Evolutionary conservation across 2,113 vertebrate species (phyloP).

Genomic region (Blennius ocellaris): DNA sequence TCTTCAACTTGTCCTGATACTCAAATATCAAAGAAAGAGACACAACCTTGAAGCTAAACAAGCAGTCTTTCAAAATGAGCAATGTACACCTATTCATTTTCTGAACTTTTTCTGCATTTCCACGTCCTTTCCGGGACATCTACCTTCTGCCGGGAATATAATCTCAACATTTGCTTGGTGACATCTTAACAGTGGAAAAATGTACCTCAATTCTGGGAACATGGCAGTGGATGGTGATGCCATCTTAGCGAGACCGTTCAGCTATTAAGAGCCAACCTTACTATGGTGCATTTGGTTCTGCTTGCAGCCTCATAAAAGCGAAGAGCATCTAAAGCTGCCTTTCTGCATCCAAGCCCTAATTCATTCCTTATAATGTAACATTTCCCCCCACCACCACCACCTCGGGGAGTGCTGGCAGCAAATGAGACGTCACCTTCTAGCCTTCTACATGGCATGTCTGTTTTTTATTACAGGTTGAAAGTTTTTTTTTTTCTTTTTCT

Average conservation of each 20-base stretch:
- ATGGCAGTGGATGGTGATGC: constrained; percentile 58
- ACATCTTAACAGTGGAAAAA: constrained; percentile 69
- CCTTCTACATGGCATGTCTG: constrained; percentile 79
- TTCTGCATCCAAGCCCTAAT: constrained; percentile 72
- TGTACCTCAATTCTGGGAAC: constrained; percentile 68
- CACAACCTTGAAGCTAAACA: not conserved
- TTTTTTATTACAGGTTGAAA: constrained; percentile 82
- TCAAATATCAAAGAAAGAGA: not conserved
- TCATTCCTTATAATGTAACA: constrained; percentile 74
- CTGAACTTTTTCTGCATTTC: constrained; percentile 20
- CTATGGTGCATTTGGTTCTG: constrained; percentile 55
- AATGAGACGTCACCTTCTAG: constrained; percentile 68
- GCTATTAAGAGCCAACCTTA: constrained; percentile 56
- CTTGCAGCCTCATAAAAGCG: constrained; percentile 67
- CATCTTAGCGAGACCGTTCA: constrained; percentile 55
- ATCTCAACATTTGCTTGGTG: constrained; percentile 58
- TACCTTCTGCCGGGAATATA: constrained; percentile 52
- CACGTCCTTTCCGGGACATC: constrained; percentile 46
- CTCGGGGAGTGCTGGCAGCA: constrained; percentile 72
- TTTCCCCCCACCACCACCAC: constrained; percentile 54
- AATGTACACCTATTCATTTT: not conserved
- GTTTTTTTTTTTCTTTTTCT: constrained; percentile 45
- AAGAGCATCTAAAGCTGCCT: constrained; percentile 67
- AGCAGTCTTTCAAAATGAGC: not conserved
- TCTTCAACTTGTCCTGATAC: not conserved